Evolutionary conservation across 2,113 vertebrate genomes (phyloP), one percentile per base, ranked within the genome.

Genomic region (Prinia subflava): DNA sequence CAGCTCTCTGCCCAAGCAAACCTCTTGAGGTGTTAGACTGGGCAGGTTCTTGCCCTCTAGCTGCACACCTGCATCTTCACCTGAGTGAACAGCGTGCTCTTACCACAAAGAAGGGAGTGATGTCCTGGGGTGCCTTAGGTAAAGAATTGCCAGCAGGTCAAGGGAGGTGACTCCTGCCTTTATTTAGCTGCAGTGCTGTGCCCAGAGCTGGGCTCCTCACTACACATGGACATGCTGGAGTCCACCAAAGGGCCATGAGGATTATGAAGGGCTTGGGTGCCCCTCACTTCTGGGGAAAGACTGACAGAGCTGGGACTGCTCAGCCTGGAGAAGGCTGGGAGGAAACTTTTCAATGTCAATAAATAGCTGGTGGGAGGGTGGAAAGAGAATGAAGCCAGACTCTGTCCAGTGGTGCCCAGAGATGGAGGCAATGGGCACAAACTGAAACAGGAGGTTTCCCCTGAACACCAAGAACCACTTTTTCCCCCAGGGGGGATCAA

Each of bases 51-150:
- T 67, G 91, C 47, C 22, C 52, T 81, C 20, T 1, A 35, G 67
- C 63, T 89, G 69, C 25, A 21, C 2, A 22, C 7, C 49, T 52
- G 25, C 60, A 35, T 5, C 56, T 57, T 39, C 52, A 41, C 6
- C 3, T 7, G 21, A 42, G 37, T 13, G 15, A 71, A 17, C 25
- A 55, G 27, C 0, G 0, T 10, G 25, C 27, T 13, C 63, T 14
- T 27, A 39, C 22, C 3, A 4, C 52, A 49, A 37, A 65, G 27
- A 41, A 28, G 12, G 4, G 8, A 44, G 24, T 0, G 2, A 60
- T 5, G 24, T 13, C 74, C 49, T 30, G 49, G 33, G 21, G 7
- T 30, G 31, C 28, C 8, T 33, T 2, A 53, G 57, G 47, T 9
- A 17, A 53, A 67, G 67, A 18, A 71, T 0, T 17, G 42, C 28